A percentile compares a stretch with the other conserved stretches of the same genome.
These are phyloP conservation scores for Drosophila murphyi DNA, from an alignment of 1,140 invertebrate species.

Conservation along the genomic window DNA sequence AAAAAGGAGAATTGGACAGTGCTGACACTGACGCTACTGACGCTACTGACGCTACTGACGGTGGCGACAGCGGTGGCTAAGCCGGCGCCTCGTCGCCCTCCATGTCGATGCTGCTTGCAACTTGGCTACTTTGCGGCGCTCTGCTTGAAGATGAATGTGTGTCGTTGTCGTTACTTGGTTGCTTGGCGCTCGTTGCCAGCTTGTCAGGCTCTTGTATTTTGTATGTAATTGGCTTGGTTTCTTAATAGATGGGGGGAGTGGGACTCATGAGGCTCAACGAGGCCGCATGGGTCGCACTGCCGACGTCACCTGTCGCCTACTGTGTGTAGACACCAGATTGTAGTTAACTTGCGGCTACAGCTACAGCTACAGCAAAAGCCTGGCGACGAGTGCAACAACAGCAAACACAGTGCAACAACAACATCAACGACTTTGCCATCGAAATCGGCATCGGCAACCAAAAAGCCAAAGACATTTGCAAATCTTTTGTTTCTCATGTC, in stretches of 20 bases:
- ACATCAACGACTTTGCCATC: constrained; percentile 10
- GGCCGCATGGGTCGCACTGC: constrained; percentile 9
- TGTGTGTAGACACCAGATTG: constrained; percentile 37
- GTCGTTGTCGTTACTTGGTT: constrained; percentile 53
- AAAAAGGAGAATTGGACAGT: constrained; percentile 30
- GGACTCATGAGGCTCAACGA: constrained; percentile 17
- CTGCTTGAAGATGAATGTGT: constrained; percentile 74
- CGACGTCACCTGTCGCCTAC: constrained; percentile 78
- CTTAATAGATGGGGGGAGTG: constrained; percentile 67
- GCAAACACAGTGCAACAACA: constrained; percentile 11
- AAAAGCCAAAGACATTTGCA: constrained; percentile 83
- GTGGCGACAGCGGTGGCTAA: constrained; percentile 20
- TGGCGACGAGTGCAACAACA: constrained; percentile 19
- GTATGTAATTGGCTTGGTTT: constrained; percentile 77
- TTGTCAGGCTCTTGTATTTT: constrained; percentile 80
- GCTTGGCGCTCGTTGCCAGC: constrained; percentile 37
- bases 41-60: constrained; percentile 3
- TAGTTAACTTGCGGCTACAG: constrained; percentile 29
- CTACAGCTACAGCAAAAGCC: constrained; percentile 15
- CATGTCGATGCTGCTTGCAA: constrained; percentile 38
- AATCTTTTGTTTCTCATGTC: constrained; percentile 84
- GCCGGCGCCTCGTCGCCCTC: constrained; percentile 54
- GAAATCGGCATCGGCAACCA: constrained; percentile 59
- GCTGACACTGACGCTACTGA: constrained; percentile 5
- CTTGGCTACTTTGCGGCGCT: constrained; percentile 35